A percentile compares a stretch with the other conserved stretches of the same genome.
Evolutionary conservation across 1,140 invertebrate species (phyloP).

Genomic region (Saxidomus purpurata): DNA sequence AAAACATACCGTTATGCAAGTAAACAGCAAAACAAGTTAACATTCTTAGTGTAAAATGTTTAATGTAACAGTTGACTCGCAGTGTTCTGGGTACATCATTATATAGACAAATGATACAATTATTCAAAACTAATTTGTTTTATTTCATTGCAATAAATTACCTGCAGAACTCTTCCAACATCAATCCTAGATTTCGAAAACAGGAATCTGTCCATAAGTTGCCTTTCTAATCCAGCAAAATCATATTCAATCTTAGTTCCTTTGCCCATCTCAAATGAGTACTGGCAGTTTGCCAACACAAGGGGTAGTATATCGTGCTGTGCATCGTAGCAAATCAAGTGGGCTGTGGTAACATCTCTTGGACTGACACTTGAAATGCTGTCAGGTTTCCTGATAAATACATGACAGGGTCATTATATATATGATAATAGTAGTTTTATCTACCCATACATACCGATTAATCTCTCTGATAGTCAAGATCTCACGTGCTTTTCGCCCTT

Average conservation of each 20-base stretch:
- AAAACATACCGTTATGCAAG: not conserved
- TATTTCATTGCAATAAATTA: too few relatives aligned
- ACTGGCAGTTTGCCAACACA: slow-evolving; percentile 77
- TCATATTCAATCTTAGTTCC: slow-evolving; percentile 69
- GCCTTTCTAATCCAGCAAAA: slow-evolving; percentile 74
- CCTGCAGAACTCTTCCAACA: slow-evolving; percentile 10
- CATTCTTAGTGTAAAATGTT: too few relatives aligned
- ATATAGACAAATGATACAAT: too few relatives aligned
- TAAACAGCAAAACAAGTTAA: too few relatives aligned
- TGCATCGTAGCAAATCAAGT: slow-evolving; percentile 75
- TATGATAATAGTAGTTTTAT: too few relatives aligned
- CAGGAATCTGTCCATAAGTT: slow-evolving; percentile 73
- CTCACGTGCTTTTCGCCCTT: too few relatives aligned
- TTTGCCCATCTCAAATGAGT: slow-evolving; percentile 18
- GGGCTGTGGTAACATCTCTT: slow-evolving; percentile 52
- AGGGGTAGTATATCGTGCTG: slow-evolving; percentile 75
- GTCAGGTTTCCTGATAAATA: not conserved
- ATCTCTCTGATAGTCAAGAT: too few relatives aligned
- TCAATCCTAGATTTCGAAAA: slow-evolving; percentile 71
- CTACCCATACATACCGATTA: too few relatives aligned
- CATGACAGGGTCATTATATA: too few relatives aligned
- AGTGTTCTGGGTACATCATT: too few relatives aligned
- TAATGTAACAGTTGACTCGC: too few relatives aligned
- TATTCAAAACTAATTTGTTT: too few relatives aligned
- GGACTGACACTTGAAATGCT: slow-evolving; percentile 38